These are phyloP conservation scores for Channa striata DNA, from an alignment of 2,797 vertebrate genomes.

Conservation along the genomic window DNA sequence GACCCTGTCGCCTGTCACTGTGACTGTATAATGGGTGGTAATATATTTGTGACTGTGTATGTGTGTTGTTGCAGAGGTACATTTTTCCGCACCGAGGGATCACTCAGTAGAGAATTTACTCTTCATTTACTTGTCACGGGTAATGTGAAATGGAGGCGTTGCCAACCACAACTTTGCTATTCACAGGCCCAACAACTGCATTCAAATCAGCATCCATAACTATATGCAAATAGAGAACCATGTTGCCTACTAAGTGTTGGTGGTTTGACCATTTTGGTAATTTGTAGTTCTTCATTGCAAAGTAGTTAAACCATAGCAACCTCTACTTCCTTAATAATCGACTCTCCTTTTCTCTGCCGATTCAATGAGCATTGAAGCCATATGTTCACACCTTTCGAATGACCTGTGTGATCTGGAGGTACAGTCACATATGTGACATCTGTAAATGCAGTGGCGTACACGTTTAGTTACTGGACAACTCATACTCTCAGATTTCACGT, in stretches of 20 bases:
- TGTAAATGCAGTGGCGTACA: background rate
- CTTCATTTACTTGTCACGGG: conserved; percentile 1
- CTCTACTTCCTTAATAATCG: background rate
- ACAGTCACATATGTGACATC: background rate
- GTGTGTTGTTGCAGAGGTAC: conserved; percentile 8
- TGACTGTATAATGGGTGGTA: conserved; percentile 43
- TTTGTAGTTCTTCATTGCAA: background rate
- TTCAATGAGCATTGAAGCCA: background rate
- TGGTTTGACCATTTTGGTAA: background rate
- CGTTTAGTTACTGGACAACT: background rate
- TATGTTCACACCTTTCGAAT: background rate
- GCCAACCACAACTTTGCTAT: background rate
- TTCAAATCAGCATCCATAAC: background rate
- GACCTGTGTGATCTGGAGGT: background rate
- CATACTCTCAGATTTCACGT: background rate
- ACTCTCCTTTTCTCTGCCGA: background rate
- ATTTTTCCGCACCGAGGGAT: conserved; percentile 11
- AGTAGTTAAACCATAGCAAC: background rate
- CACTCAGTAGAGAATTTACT: conserved; percentile 1
- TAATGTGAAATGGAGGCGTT: conserved; percentile 9
- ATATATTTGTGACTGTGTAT: conserved; percentile 46
- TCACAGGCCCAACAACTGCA: background rate
- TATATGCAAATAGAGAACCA: background rate
- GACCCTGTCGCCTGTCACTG: conserved; percentile 64
- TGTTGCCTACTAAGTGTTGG: conserved; percentile 4